Percentiles rank a stretch among this genome's conserved stretches.
Conservation (phyloP, 2,888 invertebrate species). For the Apodemia duryi region DNA sequence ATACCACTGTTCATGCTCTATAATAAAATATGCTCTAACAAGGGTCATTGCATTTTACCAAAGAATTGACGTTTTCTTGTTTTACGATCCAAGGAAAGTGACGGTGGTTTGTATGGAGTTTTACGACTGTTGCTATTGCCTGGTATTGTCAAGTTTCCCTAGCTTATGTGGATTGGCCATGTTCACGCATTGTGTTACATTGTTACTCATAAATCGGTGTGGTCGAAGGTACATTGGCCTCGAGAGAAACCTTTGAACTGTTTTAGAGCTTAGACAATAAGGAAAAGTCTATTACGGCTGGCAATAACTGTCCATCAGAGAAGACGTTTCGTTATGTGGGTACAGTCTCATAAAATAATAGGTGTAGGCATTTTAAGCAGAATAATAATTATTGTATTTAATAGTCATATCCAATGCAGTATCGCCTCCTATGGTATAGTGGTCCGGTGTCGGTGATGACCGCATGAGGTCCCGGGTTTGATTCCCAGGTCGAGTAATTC, state of each 20-base stretch:
- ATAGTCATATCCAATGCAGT: not conserved
- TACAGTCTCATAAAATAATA: slow-evolving; percentile 6
- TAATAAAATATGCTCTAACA: not conserved
- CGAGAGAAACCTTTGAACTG: slow-evolving; percentile 21
- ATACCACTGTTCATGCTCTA: not conserved
- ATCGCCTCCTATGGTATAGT: too few species aligned
- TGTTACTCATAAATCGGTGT: slow-evolving; percentile 26
- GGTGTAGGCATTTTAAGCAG: not conserved
- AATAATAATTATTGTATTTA: not conserved
- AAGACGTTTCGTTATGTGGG: slow-evolving; percentile 6
- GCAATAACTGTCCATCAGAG: slow-evolving; percentile 20
- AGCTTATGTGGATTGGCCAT: slow-evolving; percentile 33
- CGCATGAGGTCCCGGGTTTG: too few species aligned
- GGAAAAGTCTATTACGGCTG: slow-evolving; percentile 19
- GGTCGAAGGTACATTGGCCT: slow-evolving; percentile 19
- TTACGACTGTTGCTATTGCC: slow-evolving; percentile 34
- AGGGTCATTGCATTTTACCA: slow-evolving; percentile 14
- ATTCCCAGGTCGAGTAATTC: too few species aligned
- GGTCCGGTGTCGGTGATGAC: too few species aligned
- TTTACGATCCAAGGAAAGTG: slow-evolving; percentile 37
- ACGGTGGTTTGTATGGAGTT: slow-evolving; percentile 28
- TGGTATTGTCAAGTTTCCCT: slow-evolving; percentile 37
- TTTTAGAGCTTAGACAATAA: slow-evolving; percentile 20
- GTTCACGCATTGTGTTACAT: slow-evolving; percentile 30
- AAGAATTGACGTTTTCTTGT: slow-evolving; percentile 14